Base-by-base conservation (phyloP, 2,888 invertebrate species). In the Ophion slaviceki region DNA sequence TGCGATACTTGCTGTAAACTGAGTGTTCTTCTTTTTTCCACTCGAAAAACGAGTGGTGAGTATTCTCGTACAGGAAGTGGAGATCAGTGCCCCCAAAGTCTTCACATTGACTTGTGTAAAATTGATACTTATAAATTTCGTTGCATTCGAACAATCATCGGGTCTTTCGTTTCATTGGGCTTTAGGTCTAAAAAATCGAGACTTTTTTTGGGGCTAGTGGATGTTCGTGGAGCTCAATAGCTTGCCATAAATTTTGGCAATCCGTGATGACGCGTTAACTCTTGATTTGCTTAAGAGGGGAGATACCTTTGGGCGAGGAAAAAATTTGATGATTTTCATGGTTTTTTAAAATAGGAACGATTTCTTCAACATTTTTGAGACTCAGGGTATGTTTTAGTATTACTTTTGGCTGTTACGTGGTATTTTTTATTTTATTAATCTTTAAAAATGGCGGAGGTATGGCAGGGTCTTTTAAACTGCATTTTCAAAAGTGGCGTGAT, bases 241-340 rank as follows among this genome's bases (percentile, higher is more conserved):
- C 64, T 64, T 40, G 64, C 17, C 40, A 74, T 74, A 57, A 32
- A 74, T 80, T 59, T 72, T 1, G 11, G 4, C 36, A 20, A 68
- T 24, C 75, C 74, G 68, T 81, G 68, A 59, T 24, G 28, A 45
- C 14, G n/a, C 64, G 32, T 68, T 32, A 40, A 61, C 20, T 32
- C 53, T 57, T 3, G 59, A n/a, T 59, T 40, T 36, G 20, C 40
- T 36, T 32, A 1, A 4, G 32, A 1, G 32, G 32, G 32, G 4
- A 32, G 32, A 32, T 32, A 32, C 32, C 32, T 32, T 32, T 0
- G 4, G 32, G 32, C 32, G 32, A 32, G 32, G 32, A 32, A 32
- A 32, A 32, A 0, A 32, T 4, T 28, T 32, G 32, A 1, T 32
- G 32, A 32, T 32, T 32, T 32, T 32, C 32, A 32, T 32, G 32